phyloP scores from a whole-genome alignment of 1,140 invertebrate genomes.

The Panagrolaimus sp. region DNA sequence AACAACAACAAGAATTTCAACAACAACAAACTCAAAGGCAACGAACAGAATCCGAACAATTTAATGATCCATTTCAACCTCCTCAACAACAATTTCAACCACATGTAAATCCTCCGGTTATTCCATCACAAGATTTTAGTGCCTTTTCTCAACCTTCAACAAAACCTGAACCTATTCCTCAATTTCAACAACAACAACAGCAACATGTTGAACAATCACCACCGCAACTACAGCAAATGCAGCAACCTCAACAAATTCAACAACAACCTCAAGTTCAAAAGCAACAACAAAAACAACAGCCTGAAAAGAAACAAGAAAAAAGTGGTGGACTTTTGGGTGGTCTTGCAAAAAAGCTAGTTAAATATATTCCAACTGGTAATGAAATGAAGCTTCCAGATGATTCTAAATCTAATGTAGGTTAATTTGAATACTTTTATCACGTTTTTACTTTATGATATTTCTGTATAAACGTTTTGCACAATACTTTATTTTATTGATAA shows the following conservation, averaged over 20 bases:
- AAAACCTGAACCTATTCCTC: slow-evolving; percentile 2
- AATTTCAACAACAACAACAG: slow-evolving; percentile 19
- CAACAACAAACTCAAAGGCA: neutral
- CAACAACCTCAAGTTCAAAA: neutral
- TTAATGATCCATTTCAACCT: neutral
- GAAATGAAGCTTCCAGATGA: slow-evolving; percentile 36
- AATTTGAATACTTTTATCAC: neutral
- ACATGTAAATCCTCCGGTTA: neutral
- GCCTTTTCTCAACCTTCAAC: neutral
- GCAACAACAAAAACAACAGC: slow-evolving; percentile 7
- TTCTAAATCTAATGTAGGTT: slow-evolving; percentile 22
- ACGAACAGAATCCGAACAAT: neutral
- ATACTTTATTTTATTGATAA: neutral
- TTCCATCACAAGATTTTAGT: neutral
- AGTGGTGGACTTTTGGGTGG: slow-evolving; percentile 30
- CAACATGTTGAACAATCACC: neutral
- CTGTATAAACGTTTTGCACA: neutral
- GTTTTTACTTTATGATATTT: too few species aligned
- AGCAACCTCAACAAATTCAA: neutral
- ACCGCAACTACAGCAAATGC: neutral
- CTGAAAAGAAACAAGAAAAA: slow-evolving; percentile 4
- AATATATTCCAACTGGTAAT: slow-evolving; percentile 25
- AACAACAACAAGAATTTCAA: neutral
- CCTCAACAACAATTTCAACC: neutral
- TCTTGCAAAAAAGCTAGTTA: slow-evolving; percentile 24